Conservation (phyloP, 2,888 invertebrate genomes). For the Brenthis hecate region DNA sequence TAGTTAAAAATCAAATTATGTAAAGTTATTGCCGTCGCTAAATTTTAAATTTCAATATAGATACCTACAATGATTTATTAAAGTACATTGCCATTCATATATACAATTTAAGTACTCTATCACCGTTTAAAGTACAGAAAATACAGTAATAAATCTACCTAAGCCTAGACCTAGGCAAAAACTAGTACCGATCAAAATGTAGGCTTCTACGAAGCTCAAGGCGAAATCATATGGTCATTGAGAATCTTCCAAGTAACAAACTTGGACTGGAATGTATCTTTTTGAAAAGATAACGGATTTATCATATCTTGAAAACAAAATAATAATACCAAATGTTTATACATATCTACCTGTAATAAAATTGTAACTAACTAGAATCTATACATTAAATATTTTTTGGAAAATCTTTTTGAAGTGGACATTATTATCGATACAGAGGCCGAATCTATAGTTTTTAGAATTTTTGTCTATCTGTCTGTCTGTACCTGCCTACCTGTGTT, state of each 20-base stretch:
- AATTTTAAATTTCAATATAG: not conserved
- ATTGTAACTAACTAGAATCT: too few species aligned
- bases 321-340: too few species aligned
- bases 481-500: too few species aligned
- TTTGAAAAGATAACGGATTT: not conserved
- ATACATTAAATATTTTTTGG: too few species aligned
- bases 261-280: not conserved
- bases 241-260: not conserved
- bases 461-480: too few species aligned
- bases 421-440: too few species aligned
- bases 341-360: too few species aligned
- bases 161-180: slow-evolving; percentile 17
- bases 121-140: not conserved
- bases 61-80: not conserved
- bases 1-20: slow-evolving; percentile 22
- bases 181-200: slow-evolving; percentile 12
- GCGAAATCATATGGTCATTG: slow-evolving; percentile 5
- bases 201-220: slow-evolving; percentile 4
- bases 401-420: too few species aligned
- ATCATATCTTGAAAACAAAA: too few species aligned
- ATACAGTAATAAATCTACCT: slow-evolving; percentile 5
- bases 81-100: not conserved
- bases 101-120: too few species aligned
- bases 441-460: too few species aligned
- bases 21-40: slow-evolving; percentile 8